These are phyloP conservation scores for Cyprinella venusta DNA, from an alignment of 2,797 vertebrate genomes.

Conservation along the genomic window DNA sequence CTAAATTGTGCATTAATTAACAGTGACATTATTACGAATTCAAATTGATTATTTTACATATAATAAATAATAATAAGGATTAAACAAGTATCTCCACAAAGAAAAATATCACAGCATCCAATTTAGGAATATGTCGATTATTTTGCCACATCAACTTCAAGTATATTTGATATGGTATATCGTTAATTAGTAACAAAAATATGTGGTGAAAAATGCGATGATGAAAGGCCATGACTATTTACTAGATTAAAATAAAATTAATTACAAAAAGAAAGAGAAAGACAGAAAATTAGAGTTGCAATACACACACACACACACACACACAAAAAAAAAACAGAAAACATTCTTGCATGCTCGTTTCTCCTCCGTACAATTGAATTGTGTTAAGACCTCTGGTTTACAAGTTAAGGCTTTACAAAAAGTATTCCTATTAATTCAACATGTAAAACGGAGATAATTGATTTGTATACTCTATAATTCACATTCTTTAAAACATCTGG, in stretches of 20 bases:
- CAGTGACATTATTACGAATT: slow-evolving; percentile 61
- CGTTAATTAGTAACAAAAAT: slow-evolving; percentile 39
- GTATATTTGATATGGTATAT: slow-evolving; percentile 56
- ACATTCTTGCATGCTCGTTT: slow-evolving; percentile 31
- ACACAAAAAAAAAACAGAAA: slow-evolving; percentile 16
- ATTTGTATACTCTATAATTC: slow-evolving; percentile 1
- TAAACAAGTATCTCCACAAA: slow-evolving; percentile 62
- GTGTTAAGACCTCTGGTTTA: slow-evolving; percentile 51
- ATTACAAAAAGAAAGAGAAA: slow-evolving; percentile 20
- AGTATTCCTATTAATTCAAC: slow-evolving; percentile 19
- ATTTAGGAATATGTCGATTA: slow-evolving; percentile 50
- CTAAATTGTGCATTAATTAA: slow-evolving; percentile 77
- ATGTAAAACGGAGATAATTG: slow-evolving; percentile 5
- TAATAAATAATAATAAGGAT: slow-evolving; percentile 64
- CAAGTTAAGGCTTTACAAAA: slow-evolving; percentile 48
- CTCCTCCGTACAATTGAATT: slow-evolving; percentile 7
- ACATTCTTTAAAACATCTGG: slow-evolving; percentile 31
- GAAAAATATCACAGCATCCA: slow-evolving; percentile 59
- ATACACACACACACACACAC: too few relatives aligned
- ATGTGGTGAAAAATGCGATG: not conserved
- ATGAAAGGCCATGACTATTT: slow-evolving; percentile 19
- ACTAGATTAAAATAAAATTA: not conserved
- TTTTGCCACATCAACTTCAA: slow-evolving; percentile 34
- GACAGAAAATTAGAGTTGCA: not conserved
- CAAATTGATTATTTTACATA: slow-evolving; percentile 45